Base-by-base conservation (phyloP, 1,140 invertebrate species). In the Magallana ariakensis region DNA sequence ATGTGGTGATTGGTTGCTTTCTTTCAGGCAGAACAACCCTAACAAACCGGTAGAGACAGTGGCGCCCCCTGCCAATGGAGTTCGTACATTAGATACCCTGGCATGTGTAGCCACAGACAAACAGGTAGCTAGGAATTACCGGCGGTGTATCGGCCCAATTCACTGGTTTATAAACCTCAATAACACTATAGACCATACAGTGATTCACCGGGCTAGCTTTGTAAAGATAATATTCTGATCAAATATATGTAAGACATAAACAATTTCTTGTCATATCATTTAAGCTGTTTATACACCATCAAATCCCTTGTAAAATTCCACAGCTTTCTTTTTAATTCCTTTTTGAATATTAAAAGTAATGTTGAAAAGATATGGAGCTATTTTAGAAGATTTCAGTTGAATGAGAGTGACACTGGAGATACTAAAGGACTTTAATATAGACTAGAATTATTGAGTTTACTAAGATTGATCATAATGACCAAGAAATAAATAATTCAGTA, bases 31-130 rank as follows among this genome's bases (percentile, higher is more conserved):
- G 33, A 75, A 75, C 66, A 75, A 75, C 22, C 22, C 66, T 11
- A 75, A 75, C 66, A 75, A 75, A 75, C 19, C 33, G 22, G 26
- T 75, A 11, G 66, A 75, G 22, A 54, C 82, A 33, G 70, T 80
- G 0, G 66, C 83, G 11, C 83, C 86, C 55, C 75, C 75, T 5
- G 62, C 83, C 16, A 70, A 53, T 16, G 80, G 55, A 13, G 22
- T 87, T 26, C 75, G 89, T 54, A 88, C 90, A 16, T 60, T 89
- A 54, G 90, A 91, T 56, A 89, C 89, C 0, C 66, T 91, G 46
- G 87, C 89, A 11, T 89, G 89, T 87, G 87, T 91, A 0, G 89
- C 89, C 8, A 62, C 87, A 22, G 88, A 89, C n/a, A 89, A 89
- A 70, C 88, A 89, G 85, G 88, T 89, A 83, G 26, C 75, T 84